These are phyloP conservation scores for Callionymus lyra DNA, from an alignment of 2,113 vertebrate species.

Conservation along the genomic window DNA sequence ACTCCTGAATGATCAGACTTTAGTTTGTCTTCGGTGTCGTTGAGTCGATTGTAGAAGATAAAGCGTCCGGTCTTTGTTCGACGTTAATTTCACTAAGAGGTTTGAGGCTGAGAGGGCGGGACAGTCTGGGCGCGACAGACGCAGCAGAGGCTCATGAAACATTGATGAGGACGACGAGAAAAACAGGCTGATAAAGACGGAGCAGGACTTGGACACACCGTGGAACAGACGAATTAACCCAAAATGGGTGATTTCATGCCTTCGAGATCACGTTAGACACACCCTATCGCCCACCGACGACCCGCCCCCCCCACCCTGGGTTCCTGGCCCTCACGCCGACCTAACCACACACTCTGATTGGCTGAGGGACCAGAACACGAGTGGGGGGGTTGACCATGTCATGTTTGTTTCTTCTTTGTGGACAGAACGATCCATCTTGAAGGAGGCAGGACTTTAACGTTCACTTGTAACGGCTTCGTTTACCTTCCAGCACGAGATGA, in stretches of 20 bases:
- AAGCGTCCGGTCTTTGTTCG: too few species aligned
- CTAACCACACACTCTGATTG: constrained; percentile 22
- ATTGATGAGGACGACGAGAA: constrained; percentile 46
- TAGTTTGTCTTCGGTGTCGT: too few species aligned
- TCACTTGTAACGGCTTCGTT: too few species aligned
- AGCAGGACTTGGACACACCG: background rate
- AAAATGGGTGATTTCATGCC: constrained; percentile 1
- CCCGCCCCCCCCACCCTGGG: background rate
- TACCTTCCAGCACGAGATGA: too few species aligned
- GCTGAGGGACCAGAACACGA: constrained; percentile 36
- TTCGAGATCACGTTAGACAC: constrained; percentile 7
- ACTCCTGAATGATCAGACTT: background rate
- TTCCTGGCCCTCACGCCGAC: constrained; percentile 15
- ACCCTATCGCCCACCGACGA: constrained; percentile 6
- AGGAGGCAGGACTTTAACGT: background rate
- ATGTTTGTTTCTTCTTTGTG: constrained; percentile 9
- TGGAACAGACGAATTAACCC: background rate
- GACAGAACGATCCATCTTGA: background rate
- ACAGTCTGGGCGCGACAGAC: constrained; percentile 22
- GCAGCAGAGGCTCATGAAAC: constrained; percentile 48
- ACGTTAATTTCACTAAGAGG: constrained; percentile 43
- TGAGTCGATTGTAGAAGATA: too few species aligned
- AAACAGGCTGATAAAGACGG: constrained; percentile 4
- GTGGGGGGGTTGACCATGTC: constrained; percentile 12
- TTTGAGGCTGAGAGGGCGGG: background rate